These are phyloP conservation scores for Oeneis ivallda DNA, from an alignment of 2,888 invertebrate genomes.

Conservation along the genomic window DNA sequence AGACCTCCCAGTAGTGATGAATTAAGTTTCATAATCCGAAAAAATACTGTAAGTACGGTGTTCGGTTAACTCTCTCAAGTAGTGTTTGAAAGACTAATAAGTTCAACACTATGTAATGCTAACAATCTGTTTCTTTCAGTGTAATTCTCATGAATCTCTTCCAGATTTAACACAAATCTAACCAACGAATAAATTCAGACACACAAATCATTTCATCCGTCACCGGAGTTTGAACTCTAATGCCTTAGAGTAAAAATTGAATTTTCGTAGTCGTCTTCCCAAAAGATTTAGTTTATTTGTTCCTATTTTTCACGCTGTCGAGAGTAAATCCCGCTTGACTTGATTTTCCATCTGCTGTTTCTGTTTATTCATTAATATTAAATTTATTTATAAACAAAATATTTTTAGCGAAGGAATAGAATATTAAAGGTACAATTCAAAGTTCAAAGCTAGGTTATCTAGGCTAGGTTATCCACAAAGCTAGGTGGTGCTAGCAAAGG, in stretches of 20 bases:
- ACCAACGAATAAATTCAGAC: slow-evolving; percentile 29
- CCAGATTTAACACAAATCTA: slow-evolving; percentile 33
- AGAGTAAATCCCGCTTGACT: slow-evolving; percentile 28
- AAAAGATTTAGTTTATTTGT: slow-evolving; percentile 19
- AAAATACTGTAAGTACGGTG: neutral
- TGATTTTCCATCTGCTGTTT: slow-evolving; percentile 22
- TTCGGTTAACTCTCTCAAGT: neutral
- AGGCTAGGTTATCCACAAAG: no score
- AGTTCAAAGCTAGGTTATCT: no score
- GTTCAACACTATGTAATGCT: slow-evolving; percentile 15
- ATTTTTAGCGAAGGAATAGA: neutral
- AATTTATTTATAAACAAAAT: slow-evolving; percentile 5
- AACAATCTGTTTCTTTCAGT: slow-evolving; percentile 26
- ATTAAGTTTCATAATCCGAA: neutral
- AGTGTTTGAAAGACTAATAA: slow-evolving; percentile 17
- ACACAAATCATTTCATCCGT: slow-evolving; percentile 1
- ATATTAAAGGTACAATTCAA: neutral
- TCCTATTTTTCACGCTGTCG: slow-evolving; percentile 28
- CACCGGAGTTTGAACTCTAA: slow-evolving; percentile 24
- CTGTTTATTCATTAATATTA: slow-evolving; percentile 17
- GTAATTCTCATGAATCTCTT: slow-evolving; percentile 30
- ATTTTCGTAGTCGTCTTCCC: neutral
- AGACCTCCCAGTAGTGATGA: no score
- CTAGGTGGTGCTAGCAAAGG: no score
- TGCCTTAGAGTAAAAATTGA: slow-evolving; percentile 8